phyloP scores from a whole-genome alignment of 2,113 vertebrate species.

The Brachyhypopomus gauderio region DNA sequence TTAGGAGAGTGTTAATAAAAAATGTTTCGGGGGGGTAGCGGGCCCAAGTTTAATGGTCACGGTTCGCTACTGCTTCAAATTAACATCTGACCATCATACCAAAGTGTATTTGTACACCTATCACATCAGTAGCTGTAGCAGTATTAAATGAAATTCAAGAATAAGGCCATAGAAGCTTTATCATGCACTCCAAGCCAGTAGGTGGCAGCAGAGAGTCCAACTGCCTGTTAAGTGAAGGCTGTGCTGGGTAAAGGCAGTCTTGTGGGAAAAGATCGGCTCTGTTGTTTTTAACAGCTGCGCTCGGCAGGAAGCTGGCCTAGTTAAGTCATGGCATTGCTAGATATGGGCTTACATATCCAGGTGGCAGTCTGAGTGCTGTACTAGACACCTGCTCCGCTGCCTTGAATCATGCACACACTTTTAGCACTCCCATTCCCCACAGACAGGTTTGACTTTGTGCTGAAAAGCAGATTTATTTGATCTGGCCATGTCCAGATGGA shows the following conservation, averaged over 20 bases:
- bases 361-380: constrained; percentile 41
- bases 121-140: not conserved
- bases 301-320: not conserved
- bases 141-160: not conserved
- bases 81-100: not conserved
- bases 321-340: constrained; percentile 5
- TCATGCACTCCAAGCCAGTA: constrained; percentile 25
- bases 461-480: constrained; percentile 41
- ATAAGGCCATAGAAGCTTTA: not conserved
- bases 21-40: no score
- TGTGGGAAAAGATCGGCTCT: constrained; percentile 32
- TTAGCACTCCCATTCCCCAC: constrained; percentile 36
- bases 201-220: constrained; percentile 40
- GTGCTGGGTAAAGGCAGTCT: not conserved
- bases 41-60: no score
- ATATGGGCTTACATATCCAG: constrained; percentile 42
- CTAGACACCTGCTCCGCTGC: constrained; percentile 46
- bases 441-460: constrained; percentile 41
- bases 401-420: constrained; percentile 32
- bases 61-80: no score
- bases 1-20: no score
- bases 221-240: not conserved
- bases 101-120: not conserved
- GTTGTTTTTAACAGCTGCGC: constrained; percentile 51
- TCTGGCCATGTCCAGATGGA: constrained; percentile 33